Evolutionary conservation across 2,113 vertebrate genomes (phyloP).

Genomic region (Myodes glareolus): DNA sequence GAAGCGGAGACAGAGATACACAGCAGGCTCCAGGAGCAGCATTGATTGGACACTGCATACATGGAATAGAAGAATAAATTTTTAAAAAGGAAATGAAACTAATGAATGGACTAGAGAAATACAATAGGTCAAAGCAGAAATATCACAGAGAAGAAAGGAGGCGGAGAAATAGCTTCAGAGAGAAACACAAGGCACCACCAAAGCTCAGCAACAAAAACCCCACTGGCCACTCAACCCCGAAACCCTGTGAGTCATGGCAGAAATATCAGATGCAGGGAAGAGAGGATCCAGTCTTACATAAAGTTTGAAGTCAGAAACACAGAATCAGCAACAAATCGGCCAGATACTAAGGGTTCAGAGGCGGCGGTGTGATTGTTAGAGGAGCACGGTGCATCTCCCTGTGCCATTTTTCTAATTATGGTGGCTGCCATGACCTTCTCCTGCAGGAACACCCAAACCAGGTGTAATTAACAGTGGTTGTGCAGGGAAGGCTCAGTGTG

Average conservation of each 20-base stretch:
- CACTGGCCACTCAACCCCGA: slow-evolving; percentile 51
- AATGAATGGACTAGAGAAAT: slow-evolving; percentile 64
- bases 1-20: slow-evolving; percentile 58
- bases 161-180: background rate
- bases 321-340: slow-evolving; percentile 75
- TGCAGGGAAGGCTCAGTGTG: background rate
- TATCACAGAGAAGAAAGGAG: background rate
- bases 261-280: slow-evolving; percentile 62
- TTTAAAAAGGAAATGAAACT: slow-evolving; percentile 5
- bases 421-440: slow-evolving; percentile 70
- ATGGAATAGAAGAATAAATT: slow-evolving; percentile 54
- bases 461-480: slow-evolving; percentile 56
- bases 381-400: slow-evolving; percentile 59
- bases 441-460: slow-evolving; percentile 40
- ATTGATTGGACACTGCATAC: slow-evolving; percentile 66
- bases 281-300: slow-evolving; percentile 34
- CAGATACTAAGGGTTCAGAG: slow-evolving; percentile 79
- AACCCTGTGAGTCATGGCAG: slow-evolving; percentile 58
- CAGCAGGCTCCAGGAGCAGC: slow-evolving; percentile 40
- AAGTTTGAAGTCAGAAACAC: slow-evolving; percentile 71
- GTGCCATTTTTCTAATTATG: slow-evolving; percentile 70
- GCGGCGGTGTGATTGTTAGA: slow-evolving; percentile 54
- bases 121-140: slow-evolving; percentile 66
- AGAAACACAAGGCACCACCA: slow-evolving; percentile 70
- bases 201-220: slow-evolving; percentile 48